These are phyloP conservation scores for Ptychobarbus kaznakovi DNA, from an alignment of 2,797 vertebrate genomes.

Conservation along the genomic window DNA sequence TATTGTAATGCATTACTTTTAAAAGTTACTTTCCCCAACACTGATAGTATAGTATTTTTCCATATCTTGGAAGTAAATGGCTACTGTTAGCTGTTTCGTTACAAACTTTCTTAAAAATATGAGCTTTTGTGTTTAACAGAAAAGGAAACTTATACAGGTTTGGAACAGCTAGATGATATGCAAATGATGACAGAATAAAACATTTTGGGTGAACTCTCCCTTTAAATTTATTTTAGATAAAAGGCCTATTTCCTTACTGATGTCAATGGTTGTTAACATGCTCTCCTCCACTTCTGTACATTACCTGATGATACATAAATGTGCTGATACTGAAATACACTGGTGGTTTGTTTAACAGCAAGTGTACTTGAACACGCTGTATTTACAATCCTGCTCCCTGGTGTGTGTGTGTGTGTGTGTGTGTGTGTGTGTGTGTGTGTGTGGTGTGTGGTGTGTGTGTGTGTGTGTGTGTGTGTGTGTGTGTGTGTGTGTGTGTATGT, in stretches of 20 bases:
- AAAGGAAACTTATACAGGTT: no score
- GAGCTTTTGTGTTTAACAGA: background rate
- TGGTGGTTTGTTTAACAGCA: conserved; percentile 47
- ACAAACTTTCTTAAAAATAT: background rate
- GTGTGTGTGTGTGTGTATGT: background rate
- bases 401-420: conserved; percentile 3
- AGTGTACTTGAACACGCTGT: conserved; percentile 40
- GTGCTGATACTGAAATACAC: conserved; percentile 23
- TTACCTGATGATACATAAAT: conserved; percentile 27
- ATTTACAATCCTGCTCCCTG: background rate
- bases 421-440: background rate
- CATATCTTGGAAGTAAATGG: no score
- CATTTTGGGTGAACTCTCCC: background rate
- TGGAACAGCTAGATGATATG: no score
- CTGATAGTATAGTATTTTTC: no score
- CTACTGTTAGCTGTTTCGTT: background rate
- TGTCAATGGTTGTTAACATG: background rate
- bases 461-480: conserved; percentile 20
- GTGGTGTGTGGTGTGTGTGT: background rate
- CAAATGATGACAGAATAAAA: no score
- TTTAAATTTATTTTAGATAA: background rate
- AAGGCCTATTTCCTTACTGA: background rate
- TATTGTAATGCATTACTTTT: no score
- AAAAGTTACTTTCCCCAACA: no score
- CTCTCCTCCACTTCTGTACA: background rate